phyloP scores from a whole-genome alignment of 2,113 vertebrate genomes.

The Scomber scombrus region DNA sequence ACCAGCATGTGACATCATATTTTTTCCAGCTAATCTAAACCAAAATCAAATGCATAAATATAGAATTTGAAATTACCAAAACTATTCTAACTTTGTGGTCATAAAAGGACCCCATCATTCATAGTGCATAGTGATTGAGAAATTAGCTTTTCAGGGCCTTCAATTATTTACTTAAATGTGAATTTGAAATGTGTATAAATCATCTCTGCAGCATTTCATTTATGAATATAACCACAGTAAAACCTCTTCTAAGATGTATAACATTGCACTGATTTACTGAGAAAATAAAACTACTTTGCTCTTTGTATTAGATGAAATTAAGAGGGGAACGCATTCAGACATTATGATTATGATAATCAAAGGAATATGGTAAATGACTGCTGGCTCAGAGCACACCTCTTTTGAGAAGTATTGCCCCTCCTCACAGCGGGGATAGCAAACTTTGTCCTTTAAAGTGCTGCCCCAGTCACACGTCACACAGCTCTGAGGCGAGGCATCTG shows the following conservation, averaged over 20 bases:
- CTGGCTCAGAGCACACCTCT: constrained; percentile 60
- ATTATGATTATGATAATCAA: background rate
- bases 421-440: constrained; percentile 82
- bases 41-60: background rate
- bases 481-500: constrained; percentile 81
- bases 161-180: background rate
- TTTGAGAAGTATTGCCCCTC: constrained; percentile 81
- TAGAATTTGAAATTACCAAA: background rate
- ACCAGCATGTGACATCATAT: background rate
- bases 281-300: background rate
- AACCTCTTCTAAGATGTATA: background rate
- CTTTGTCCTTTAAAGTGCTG: constrained; percentile 73
- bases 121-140: no score
- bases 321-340: background rate
- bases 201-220: background rate
- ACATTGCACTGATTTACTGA: background rate
- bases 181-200: background rate
- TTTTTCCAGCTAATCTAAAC: background rate
- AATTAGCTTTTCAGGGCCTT: background rate
- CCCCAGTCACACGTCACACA: constrained; percentile 83
- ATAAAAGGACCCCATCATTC: no score
- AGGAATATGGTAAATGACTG: background rate
- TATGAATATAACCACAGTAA: background rate
- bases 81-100: background rate
- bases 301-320: background rate